Percentiles rank a stretch among this genome's conserved stretches.
These are phyloP conservation scores for Peromyscus polionotus DNA, from an alignment of 2,113 vertebrate species.

Conservation along the genomic window DNA sequence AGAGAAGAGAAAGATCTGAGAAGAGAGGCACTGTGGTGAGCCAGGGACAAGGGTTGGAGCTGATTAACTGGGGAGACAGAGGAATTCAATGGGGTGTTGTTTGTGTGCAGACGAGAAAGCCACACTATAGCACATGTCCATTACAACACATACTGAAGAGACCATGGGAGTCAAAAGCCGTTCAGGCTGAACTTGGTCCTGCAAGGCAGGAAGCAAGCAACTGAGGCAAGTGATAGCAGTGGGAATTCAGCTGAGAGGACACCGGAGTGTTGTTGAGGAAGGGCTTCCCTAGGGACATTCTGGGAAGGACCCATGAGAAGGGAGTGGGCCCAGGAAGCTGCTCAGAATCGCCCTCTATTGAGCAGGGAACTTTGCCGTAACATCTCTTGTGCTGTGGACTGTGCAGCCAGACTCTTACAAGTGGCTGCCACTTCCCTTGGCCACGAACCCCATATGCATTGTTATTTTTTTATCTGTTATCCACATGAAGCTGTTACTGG, in stretches of 20 bases:
- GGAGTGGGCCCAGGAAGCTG: neutral
- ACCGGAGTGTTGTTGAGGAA: neutral
- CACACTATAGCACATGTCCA: neutral
- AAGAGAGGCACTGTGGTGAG: neutral
- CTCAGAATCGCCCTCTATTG: neutral
- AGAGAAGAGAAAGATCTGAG: neutral
- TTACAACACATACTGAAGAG: neutral
- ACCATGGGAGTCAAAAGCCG: neutral
- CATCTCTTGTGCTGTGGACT: neutral
- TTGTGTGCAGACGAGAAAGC: neutral
- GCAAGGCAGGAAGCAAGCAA: neutral
- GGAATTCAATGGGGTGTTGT: neutral
- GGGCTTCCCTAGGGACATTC: neutral
- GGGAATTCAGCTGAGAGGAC: neutral
- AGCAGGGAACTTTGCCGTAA: neutral
- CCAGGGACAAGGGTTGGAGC: neutral
- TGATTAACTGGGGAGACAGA: neutral
- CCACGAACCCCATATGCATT: neutral
- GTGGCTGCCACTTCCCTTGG: neutral
- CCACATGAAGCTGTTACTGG: neutral
- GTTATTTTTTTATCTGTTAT: neutral
- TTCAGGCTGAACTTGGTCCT: neutral
- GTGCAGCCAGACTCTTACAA: neutral
- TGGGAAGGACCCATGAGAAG: neutral
- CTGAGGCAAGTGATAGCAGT: too few relatives aligned